phyloP scores from a whole-genome alignment of 2,888 invertebrate genomes.

The Craniophora ligustri region DNA sequence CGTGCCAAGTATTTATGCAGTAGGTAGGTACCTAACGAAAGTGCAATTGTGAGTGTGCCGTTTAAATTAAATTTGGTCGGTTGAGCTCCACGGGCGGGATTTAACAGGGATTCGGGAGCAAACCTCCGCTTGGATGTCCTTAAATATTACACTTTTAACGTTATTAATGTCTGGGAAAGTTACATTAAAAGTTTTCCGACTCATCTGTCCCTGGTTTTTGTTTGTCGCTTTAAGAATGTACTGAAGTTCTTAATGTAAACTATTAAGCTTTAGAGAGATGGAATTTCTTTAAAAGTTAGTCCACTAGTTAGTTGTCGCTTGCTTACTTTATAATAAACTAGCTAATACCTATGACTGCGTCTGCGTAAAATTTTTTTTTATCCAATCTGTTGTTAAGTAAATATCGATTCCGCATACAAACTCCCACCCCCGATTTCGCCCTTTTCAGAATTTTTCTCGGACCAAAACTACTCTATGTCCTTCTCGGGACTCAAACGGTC shows the following conservation, averaged over 20 bases:
- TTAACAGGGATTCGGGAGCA: conserved; percentile 56
- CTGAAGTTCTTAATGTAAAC: background rate
- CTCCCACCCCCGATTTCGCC: no score
- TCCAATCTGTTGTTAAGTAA: no score
- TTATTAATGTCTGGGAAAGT: conserved; percentile 55
- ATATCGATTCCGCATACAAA: no score
- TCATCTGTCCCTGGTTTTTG: conserved; percentile 10
- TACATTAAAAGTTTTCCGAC: conserved; percentile 51
- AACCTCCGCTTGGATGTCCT: conserved; percentile 46
- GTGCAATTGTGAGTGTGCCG: conserved; percentile 35
- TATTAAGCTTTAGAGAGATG: background rate
- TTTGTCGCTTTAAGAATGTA: conserved; percentile 6
- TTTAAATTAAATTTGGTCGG: conserved; percentile 62
- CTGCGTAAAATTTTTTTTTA: no score
- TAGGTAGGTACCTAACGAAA: no score
- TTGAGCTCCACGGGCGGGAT: conserved; percentile 51
- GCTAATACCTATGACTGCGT: no score
- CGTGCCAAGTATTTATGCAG: conserved; percentile 24
- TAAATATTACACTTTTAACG: conserved; percentile 57
- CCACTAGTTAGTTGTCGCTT: no score
- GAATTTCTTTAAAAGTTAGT: background rate
- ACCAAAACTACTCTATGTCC: no score
- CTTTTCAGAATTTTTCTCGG: no score
- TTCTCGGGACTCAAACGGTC: no score
- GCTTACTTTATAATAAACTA: no score